These are phyloP conservation scores for Pharmacophagus antenor DNA, from an alignment of 2,888 invertebrate species.

Conservation along the genomic window DNA sequence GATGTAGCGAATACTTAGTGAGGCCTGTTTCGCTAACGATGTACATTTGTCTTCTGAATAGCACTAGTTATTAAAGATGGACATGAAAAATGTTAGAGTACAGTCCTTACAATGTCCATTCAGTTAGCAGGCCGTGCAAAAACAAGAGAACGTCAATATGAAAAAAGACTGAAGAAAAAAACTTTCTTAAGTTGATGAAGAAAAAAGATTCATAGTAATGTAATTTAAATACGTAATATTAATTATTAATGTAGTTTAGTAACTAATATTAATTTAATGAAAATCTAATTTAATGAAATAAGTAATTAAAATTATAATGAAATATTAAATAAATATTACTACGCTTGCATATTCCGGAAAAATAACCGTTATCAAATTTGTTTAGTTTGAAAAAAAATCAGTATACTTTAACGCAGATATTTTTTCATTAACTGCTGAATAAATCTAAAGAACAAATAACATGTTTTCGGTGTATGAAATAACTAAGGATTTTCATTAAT, in stretches of 20 bases:
- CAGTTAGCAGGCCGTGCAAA: constrained; percentile 1
- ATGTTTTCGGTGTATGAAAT: constrained; percentile 12
- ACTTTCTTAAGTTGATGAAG: no score
- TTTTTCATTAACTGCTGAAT: neutral
- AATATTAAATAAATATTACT: no score
- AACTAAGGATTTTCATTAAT: constrained; percentile 37
- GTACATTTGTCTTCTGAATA: constrained; percentile 25
- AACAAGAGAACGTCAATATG: neutral
- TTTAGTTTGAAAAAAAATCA: neutral
- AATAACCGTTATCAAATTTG: neutral
- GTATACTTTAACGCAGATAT: neutral
- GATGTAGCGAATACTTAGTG: constrained; percentile 18
- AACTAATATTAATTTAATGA: no score
- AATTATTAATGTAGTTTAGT: no score
- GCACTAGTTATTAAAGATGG: constrained; percentile 27
- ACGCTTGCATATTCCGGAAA: no score
- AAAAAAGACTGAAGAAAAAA: neutral
- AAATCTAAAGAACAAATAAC: neutral
- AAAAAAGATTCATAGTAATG: no score
- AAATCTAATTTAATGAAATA: no score
- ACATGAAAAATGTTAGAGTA: constrained; percentile 22
- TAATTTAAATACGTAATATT: no score
- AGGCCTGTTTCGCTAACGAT: constrained; percentile 26
- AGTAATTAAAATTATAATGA: no score
- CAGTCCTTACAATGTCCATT: constrained; percentile 17